Conservation (phyloP, 1,140 invertebrate genomes). For the Dysdera silvatica region DNA sequence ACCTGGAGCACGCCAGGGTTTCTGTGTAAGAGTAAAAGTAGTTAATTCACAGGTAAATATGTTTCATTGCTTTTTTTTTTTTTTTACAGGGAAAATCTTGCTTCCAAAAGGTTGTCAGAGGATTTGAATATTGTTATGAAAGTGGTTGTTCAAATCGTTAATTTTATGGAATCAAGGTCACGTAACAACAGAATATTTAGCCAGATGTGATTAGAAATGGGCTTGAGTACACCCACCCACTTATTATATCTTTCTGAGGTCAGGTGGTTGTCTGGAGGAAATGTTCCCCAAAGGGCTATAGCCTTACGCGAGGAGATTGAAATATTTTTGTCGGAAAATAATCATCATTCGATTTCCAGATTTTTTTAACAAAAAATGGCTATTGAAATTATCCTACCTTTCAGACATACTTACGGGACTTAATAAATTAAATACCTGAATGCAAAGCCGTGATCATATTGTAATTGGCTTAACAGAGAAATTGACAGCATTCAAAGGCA, state of each 20-base stretch:
- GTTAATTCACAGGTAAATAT: conserved; percentile 1
- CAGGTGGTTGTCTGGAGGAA: conserved; percentile 15
- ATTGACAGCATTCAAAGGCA: conserved; percentile 7
- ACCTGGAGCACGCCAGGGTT: conserved; percentile 1
- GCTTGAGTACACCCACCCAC: not conserved
- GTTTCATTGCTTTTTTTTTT: conserved; percentile 10
- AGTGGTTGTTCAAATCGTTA: conserved; percentile 10
- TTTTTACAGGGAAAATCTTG: conserved; percentile 9
- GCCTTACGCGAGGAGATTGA: conserved; percentile 12
- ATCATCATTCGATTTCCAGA: not conserved
- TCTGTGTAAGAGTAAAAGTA: conserved; percentile 7
- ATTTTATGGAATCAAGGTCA: conserved; percentile 19
- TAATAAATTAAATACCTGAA: conserved; percentile 11
- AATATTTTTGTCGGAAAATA: conserved; percentile 11
- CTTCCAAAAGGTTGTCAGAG: conserved; percentile 2
- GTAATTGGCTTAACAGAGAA: conserved; percentile 13
- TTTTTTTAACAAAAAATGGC: not conserved
- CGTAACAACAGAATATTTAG: conserved; percentile 10
- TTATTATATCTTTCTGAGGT: conserved; percentile 1
- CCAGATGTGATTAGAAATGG: conserved; percentile 1
- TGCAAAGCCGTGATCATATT: conserved; percentile 10
- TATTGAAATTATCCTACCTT: conserved; percentile 7
- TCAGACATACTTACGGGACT: conserved; percentile 9
- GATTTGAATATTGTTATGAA: conserved; percentile 9
- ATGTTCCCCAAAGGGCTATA: conserved; percentile 4